These are phyloP conservation scores for Egretta garzetta DNA, from an alignment of 2,113 vertebrate species.

Conservation along the genomic window DNA sequence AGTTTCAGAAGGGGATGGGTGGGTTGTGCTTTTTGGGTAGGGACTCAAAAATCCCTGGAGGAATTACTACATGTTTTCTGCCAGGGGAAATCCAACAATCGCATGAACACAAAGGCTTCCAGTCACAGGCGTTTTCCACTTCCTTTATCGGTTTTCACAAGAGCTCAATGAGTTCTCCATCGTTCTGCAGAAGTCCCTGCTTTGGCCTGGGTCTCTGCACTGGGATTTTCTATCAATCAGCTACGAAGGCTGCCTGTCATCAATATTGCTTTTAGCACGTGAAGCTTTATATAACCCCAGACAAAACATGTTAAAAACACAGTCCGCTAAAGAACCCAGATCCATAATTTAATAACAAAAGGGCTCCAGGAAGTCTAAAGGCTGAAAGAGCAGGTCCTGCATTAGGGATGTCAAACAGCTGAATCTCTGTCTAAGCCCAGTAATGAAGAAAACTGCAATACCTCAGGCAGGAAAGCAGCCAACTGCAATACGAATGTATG, in stretches of 20 bases:
- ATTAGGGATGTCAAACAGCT: not conserved
- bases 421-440: not conserved
- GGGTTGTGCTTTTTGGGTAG: not conserved
- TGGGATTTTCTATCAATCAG: slow-evolving; percentile 20
- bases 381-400: not conserved
- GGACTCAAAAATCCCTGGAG: not conserved
- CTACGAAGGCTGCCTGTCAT: not conserved
- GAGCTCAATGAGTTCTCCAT: slow-evolving; percentile 12
- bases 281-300: not conserved
- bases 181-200: not conserved
- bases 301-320: not conserved
- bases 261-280: not conserved
- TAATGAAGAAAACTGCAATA: not conserved
- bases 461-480: not conserved
- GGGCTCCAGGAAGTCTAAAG: not conserved
- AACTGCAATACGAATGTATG: not conserved
- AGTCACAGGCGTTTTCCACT: slow-evolving; percentile 1
- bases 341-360: not conserved
- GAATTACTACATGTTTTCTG: not conserved
- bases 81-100: slow-evolving; percentile 46
- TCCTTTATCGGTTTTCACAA: slow-evolving; percentile 19
- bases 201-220: not conserved
- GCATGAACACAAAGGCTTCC: not conserved
- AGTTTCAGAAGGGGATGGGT: slow-evolving; percentile 39
- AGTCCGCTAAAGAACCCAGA: not conserved